These are phyloP conservation scores for Chymomyza caudatula DNA, from an alignment of 2,888 invertebrate genomes.

Conservation along the genomic window DNA sequence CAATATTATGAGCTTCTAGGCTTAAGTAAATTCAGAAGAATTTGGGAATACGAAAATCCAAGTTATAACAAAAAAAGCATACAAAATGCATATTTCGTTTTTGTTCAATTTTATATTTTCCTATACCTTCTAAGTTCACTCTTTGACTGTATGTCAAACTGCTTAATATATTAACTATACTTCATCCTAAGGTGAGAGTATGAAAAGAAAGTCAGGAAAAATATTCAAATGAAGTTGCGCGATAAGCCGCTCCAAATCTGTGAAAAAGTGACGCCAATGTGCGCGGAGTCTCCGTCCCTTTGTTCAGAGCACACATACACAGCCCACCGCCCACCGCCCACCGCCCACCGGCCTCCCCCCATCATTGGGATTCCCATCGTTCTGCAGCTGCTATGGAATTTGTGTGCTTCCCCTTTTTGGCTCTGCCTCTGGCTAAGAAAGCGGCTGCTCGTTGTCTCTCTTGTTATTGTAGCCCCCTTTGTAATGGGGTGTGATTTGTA, in stretches of 20 bases:
- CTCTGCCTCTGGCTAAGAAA: slow-evolving; percentile 8
- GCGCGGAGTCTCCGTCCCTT: slow-evolving; percentile 23
- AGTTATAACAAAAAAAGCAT: no score
- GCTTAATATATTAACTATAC: not conserved
- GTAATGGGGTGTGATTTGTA: slow-evolving; percentile 76
- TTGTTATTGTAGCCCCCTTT: slow-evolving; percentile 21
- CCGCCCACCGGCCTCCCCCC: no score
- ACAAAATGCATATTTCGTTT: no score
- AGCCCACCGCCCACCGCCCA: no score
- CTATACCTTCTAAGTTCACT: no score
- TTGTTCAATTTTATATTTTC: no score
- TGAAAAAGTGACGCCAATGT: slow-evolving; percentile 68
- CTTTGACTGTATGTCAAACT: not conserved
- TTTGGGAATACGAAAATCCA: no score
- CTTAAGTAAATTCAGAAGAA: no score
- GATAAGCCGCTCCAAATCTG: slow-evolving; percentile 78
- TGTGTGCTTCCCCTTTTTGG: not conserved
- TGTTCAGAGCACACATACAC: no score
- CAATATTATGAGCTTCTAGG: no score
- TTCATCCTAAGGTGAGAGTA: not conserved
- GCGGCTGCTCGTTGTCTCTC: not conserved
- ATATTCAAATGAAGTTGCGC: slow-evolving; percentile 77
- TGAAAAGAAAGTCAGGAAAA: slow-evolving; percentile 37
- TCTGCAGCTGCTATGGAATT: not conserved
- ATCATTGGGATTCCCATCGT: not conserved